These are phyloP conservation scores for Sericinus montela DNA, from an alignment of 2,888 invertebrate genomes.

Conservation along the genomic window DNA sequence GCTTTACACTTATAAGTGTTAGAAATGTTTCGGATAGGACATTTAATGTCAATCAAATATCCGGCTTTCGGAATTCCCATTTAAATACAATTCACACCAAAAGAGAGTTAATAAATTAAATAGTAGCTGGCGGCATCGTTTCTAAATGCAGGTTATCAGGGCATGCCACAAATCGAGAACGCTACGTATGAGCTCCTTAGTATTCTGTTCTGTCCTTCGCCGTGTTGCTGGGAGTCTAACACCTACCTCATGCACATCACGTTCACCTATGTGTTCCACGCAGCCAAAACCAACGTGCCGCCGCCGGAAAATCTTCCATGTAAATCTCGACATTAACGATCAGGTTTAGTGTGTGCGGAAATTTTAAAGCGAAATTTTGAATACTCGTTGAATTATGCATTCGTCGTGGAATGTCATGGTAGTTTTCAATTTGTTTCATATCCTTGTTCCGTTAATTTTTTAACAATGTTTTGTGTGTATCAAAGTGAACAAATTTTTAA, in stretches of 20 bases:
- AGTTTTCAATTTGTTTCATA: conserved; percentile 6
- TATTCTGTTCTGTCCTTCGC: conserved; percentile 60
- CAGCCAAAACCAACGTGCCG: conserved; percentile 50
- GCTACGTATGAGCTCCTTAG: conserved; percentile 68
- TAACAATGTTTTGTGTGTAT: no score
- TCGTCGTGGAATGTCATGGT: not conserved
- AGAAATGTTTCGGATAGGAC: no score
- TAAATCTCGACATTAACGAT: conserved; percentile 76
- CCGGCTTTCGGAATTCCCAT: conserved; percentile 49
- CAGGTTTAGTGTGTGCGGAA: conserved; percentile 66
- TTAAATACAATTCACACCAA: conserved; percentile 52
- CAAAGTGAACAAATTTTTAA: no score
- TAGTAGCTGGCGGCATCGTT: conserved; percentile 69
- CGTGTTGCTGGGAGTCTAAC: conserved; percentile 62
- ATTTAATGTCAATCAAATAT: no score
- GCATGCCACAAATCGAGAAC: conserved; percentile 72
- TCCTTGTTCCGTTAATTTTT: not conserved
- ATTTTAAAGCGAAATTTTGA: conserved; percentile 41
- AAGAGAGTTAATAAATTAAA: conserved; percentile 72
- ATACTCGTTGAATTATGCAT: conserved; percentile 16
- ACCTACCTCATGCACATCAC: conserved; percentile 66
- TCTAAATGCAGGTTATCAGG: conserved; percentile 78
- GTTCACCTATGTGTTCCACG: conserved; percentile 75
- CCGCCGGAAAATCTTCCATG: conserved; percentile 70
- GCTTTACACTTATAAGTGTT: no score